A percentile compares a stretch with the other conserved stretches of the same genome.
phyloP scores from a whole-genome alignment of 2,797 vertebrate species.

The Rallus crepitans region DNA sequence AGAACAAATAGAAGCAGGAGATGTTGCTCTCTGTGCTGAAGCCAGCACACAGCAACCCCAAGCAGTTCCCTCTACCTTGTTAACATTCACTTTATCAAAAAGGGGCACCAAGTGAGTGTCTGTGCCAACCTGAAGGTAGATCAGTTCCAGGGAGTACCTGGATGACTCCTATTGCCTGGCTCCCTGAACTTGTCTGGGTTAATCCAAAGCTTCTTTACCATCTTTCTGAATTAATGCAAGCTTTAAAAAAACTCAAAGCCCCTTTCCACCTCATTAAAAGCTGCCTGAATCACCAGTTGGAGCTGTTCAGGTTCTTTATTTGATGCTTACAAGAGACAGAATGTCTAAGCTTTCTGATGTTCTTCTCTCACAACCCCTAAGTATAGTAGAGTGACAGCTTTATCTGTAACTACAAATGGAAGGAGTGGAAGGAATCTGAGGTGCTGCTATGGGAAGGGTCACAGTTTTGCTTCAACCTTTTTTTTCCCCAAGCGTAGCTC shows the following conservation, averaged over 20 bases:
- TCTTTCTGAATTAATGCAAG: not conserved
- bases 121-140: not conserved
- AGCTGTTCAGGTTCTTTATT: not conserved
- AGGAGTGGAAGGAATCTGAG: not conserved
- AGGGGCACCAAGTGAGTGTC: accelerated
- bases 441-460: accelerated
- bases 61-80: not conserved
- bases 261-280: not conserved
- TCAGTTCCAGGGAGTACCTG: not conserved
- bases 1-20: not conserved
- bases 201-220: not conserved
- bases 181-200: not conserved
- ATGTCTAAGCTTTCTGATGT: not conserved
- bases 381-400: not conserved
- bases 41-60: not conserved
- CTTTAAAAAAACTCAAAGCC: not conserved
- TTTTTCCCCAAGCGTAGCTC: not conserved
- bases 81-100: not conserved
- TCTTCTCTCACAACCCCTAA: not conserved
- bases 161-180: not conserved
- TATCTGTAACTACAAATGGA: not conserved
- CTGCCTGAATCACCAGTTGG: not conserved
- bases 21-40: not conserved
- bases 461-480: not conserved
- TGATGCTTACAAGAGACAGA: not conserved